Evolutionary conservation across 92 coral and sea anemone genomes (phyloP).

Genomic region (Micromussa lordhowensis): DNA sequence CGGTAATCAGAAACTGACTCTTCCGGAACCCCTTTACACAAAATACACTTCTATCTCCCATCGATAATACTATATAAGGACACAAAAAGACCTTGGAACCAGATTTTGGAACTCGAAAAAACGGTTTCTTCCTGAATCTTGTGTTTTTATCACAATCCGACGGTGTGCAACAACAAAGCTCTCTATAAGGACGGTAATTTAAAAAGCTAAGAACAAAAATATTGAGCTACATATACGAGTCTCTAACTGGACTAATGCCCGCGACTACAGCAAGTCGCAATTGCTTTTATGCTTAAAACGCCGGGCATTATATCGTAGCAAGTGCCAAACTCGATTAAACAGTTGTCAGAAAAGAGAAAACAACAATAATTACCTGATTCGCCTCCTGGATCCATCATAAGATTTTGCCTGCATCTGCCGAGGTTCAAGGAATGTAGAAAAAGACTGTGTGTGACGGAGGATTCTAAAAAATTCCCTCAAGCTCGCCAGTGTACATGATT

Average conservation of each 20-base stretch:
- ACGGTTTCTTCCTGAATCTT: background rate
- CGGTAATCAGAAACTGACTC: conserved; percentile 37
- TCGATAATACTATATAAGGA: background rate
- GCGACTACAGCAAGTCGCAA: background rate
- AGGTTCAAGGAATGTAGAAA: conserved; percentile 39
- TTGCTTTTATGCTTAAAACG: background rate
- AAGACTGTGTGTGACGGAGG: conserved; percentile 3
- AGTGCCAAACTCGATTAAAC: background rate
- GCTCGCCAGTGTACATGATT: conserved; percentile 22
- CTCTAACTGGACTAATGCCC: background rate
- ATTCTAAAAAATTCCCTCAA: conserved; percentile 15
- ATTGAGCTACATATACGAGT: conserved; percentile 19
- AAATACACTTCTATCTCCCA: background rate
- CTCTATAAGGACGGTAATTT: background rate
- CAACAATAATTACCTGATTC: conserved; percentile 31
- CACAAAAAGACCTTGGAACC: background rate
- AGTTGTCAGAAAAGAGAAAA: background rate
- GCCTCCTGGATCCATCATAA: conserved; percentile 40
- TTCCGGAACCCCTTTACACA: conserved; percentile 37
- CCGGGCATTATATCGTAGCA: background rate
- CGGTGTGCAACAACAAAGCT: background rate
- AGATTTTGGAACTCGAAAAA: background rate
- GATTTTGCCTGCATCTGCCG: conserved; percentile 39
- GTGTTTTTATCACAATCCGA: background rate
- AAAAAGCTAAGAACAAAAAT: conserved; percentile 20